A percentile compares a stretch with the other conserved stretches of the same genome.
phyloP scores from a whole-genome alignment of 2,113 vertebrate genomes.

The Hippocampus zosterae region DNA sequence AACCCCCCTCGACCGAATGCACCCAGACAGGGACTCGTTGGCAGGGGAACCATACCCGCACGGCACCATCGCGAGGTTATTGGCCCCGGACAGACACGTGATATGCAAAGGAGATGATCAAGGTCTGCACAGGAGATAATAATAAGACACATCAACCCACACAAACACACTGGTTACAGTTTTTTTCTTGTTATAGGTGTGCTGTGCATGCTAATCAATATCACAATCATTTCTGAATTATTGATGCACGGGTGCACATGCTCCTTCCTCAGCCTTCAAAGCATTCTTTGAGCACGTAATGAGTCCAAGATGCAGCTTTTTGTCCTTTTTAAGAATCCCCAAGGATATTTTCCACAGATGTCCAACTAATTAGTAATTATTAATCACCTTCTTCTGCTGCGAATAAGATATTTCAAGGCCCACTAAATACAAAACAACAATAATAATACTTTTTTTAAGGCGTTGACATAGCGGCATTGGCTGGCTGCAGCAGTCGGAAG shows the following conservation, averaged over 20 bases:
- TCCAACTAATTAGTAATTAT: neutral
- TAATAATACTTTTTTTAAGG: neutral
- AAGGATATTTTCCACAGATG: neutral
- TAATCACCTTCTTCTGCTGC: neutral
- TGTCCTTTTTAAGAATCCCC: neutral
- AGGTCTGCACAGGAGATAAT: slow-evolving; percentile 79
- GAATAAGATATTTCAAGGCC: neutral
- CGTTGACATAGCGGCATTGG: slow-evolving; percentile 22
- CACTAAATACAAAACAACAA: slow-evolving; percentile 12
- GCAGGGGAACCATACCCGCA: slow-evolving; percentile 80
- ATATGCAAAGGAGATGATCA: slow-evolving; percentile 92
- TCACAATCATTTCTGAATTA: neutral
- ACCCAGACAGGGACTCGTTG: slow-evolving; percentile 78
- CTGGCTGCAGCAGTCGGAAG: slow-evolving; percentile 18
- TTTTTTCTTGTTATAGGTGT: neutral
- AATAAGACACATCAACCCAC: slow-evolving; percentile 26
- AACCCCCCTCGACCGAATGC: slow-evolving; percentile 86
- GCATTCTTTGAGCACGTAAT: neutral
- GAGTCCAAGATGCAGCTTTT: slow-evolving; percentile 2
- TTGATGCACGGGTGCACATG: neutral
- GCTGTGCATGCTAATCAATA: neutral
- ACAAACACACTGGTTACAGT: neutral
- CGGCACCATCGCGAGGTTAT: slow-evolving; percentile 79
- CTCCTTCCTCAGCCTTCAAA: neutral
- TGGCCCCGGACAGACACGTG: slow-evolving; percentile 83